phyloP scores from a whole-genome alignment of 2,888 invertebrate genomes.

The Leucozona laternaria region DNA sequence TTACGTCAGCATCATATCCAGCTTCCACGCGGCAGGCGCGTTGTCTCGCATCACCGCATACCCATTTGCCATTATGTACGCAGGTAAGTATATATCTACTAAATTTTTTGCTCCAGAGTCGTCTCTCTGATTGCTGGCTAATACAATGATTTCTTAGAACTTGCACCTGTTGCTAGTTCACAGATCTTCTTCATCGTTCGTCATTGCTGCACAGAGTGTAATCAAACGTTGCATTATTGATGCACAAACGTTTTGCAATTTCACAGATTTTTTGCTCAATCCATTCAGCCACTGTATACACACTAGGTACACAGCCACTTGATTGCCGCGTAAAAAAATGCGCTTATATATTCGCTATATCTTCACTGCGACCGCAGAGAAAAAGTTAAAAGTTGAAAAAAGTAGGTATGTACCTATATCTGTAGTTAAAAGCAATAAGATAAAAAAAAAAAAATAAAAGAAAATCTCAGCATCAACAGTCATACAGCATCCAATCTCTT shows the following conservation, averaged over 20 bases:
- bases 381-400: constrained; percentile 8
- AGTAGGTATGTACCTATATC: too few species aligned
- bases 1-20: constrained; percentile 52
- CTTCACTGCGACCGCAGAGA: background rate
- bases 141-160: constrained; percentile 54
- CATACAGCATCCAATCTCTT: constrained; percentile 58
- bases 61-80: background rate
- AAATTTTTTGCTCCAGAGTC: constrained; percentile 33
- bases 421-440: constrained; percentile 24
- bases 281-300: constrained; percentile 12
- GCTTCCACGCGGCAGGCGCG: constrained; percentile 18
- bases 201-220: background rate
- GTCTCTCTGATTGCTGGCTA: constrained; percentile 56
- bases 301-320: constrained; percentile 15
- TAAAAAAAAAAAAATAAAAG: constrained; percentile 31
- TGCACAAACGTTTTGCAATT: constrained; percentile 74
- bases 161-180: constrained; percentile 65
- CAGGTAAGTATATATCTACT: background rate
- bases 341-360: constrained; percentile 32
- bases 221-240: constrained; percentile 54
- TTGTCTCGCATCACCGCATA: constrained; percentile 28
- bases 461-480: constrained; percentile 57
- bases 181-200: constrained; percentile 12
- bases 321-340: constrained; percentile 43
- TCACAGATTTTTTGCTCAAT: constrained; percentile 65